phyloP scores from a whole-genome alignment of 2,797 vertebrate species.

The Myripristis murdjan region DNA sequence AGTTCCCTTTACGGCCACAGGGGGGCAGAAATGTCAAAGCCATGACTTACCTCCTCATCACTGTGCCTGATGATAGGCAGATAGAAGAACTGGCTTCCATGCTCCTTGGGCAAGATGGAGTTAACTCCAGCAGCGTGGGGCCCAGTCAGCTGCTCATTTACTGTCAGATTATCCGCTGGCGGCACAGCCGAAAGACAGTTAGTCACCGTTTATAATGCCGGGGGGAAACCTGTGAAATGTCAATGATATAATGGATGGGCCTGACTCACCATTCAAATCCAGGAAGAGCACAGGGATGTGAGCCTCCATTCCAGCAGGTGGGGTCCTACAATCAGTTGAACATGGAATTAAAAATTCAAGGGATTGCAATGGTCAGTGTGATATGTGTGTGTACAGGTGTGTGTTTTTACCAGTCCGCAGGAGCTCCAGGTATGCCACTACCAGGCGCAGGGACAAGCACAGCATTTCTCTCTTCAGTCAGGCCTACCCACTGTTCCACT shows the following conservation, averaged over 20 bases:
- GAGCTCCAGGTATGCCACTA: conserved; percentile 96
- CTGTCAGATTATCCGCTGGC: conserved; percentile 95
- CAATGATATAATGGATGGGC: neutral
- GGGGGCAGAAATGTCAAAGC: conserved; percentile 52
- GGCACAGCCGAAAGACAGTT: conserved; percentile 16
- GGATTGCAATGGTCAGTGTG: neutral
- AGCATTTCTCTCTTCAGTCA: conserved; percentile 96
- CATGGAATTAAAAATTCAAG: conserved; percentile 1
- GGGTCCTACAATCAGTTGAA: conserved; percentile 84
- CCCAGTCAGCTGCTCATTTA: conserved; percentile 93
- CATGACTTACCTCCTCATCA: conserved; percentile 91
- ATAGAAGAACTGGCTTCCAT: conserved; percentile 98
- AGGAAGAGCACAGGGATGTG: conserved; percentile 97
- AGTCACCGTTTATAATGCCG: conserved; percentile 21
- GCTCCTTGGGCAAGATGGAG: conserved; percentile 98
- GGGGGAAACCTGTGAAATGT: conserved; percentile 14
- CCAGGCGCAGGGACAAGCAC: conserved; percentile 95
- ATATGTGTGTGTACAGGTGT: neutral
- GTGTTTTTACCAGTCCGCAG: conserved; percentile 90
- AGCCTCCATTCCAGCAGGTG: conserved; percentile 95
- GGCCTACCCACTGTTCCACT: conserved; percentile 97
- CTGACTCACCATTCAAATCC: conserved; percentile 93
- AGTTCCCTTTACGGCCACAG: conserved; percentile 45
- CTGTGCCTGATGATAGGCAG: conserved; percentile 96
- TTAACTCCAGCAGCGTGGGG: conserved; percentile 95